A percentile compares a stretch with the other conserved stretches of the same genome.
phyloP scores from a whole-genome alignment of 2,113 vertebrate species.

The Pteronura brasiliensis region DNA sequence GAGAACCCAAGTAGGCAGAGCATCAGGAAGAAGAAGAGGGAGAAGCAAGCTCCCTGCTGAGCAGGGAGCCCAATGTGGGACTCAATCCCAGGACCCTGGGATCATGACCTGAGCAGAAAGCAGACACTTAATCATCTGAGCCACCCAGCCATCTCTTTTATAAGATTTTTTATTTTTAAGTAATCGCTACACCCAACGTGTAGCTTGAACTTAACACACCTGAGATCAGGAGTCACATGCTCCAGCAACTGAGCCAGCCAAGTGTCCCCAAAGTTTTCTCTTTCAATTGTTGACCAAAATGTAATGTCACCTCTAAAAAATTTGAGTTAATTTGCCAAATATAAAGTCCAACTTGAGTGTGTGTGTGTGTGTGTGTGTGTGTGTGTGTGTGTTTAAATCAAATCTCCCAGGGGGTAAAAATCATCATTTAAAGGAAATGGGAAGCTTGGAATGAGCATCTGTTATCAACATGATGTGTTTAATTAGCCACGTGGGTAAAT shows the following conservation, averaged over 20 bases:
- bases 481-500: constrained; percentile 14
- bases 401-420: not conserved
- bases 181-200: no score
- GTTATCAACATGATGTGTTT: constrained; percentile 9
- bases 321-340: not conserved
- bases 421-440: not conserved
- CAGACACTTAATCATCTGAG: no score
- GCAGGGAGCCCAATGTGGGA: no score
- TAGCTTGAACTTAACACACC: no score
- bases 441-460: not conserved
- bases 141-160: no score
- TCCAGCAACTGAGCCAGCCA: no score
- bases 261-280: not conserved
- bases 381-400: not conserved
- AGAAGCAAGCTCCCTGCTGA: not conserved
- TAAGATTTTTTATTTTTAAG: no score
- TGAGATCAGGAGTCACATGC: no score
- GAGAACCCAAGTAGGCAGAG: not conserved
- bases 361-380: not conserved
- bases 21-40: not conserved
- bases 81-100: no score
- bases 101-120: no score
- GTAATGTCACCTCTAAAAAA: not conserved
- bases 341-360: not conserved
- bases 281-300: not conserved